Evolutionary conservation across 2,797 vertebrate genomes (phyloP), one percentile per base, ranked within the genome.

Genomic region (Florisuga fusca): DNA sequence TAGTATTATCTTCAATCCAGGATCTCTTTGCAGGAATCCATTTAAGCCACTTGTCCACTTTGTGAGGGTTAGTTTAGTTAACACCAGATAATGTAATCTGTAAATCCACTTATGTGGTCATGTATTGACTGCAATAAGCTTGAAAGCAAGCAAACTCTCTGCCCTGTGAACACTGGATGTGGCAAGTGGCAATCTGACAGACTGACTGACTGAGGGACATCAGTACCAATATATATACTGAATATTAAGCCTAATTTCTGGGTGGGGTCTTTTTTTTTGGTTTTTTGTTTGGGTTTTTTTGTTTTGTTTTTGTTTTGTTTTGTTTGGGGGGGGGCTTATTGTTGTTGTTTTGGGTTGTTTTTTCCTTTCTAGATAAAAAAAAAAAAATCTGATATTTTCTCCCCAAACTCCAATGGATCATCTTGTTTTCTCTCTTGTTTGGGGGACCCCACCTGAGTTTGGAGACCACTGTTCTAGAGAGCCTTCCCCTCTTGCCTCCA

Each of bases 371-470:
- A 43, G 17, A 26, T 58, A 25, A 1, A 54, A 61, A 79, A 31
- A 20, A 12, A 1, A 61, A 68, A 73, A 57, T 71, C 8, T 16
- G 13, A 0, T 33, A 34, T 68, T 86, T 84, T 12, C 33, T 90
- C 75, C 33, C 46, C 10, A 58, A 23, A 26, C 1, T 6, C 11
- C 17, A 71, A 3, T 5, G 18, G 27, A 76, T 33, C 27, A 36
- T 36, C n/a, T 68, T 58, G 46, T 2, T 3, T 33, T 1, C 3
- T 20, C 29, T 10, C 38, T n/a, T n/a, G n/a, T n/a, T n/a, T 45
- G 25, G 13, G n/a, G 2, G 50, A 21, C 0, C 6, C n/a, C 15
- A 45, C 2, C 10, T 12, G 33, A 6, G 0, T 72, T 54, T 92
- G 63, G 67, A 92, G 71, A 89, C 86, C 75, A 76, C 51, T 76